Conservation (phyloP, 1,140 invertebrate species). For the Brachionus manjavacas region DNA sequence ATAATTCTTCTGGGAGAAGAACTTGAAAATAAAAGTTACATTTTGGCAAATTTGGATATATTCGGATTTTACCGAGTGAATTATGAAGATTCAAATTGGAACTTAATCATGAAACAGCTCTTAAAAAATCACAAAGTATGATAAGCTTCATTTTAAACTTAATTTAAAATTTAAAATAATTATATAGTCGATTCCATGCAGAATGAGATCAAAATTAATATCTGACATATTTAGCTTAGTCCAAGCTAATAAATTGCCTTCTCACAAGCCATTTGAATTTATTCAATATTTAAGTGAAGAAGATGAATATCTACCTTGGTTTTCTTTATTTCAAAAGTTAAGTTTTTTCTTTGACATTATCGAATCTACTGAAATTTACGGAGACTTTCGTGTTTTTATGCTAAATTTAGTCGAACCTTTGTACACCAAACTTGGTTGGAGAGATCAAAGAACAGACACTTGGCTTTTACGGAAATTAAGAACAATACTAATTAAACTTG, state of each 20-base stretch:
- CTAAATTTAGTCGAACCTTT: not conserved
- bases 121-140: conserved; percentile 9
- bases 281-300: conserved; percentile 57
- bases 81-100: conserved; percentile 43
- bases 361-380: conserved; percentile 15
- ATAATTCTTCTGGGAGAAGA: not conserved
- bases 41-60: conserved; percentile 80
- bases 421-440: not conserved
- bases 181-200: conserved; percentile 6
- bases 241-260: not conserved
- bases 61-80: conserved; percentile 82
- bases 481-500: not conserved
- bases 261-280: conserved; percentile 50
- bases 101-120: conserved; percentile 34
- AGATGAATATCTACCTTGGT: conserved; percentile 57
- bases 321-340: not conserved
- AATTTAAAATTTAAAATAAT: too few relatives aligned
- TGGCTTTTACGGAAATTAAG: not conserved
- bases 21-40: conserved; percentile 59
- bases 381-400: not conserved
- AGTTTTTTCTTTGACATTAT: conserved; percentile 8
- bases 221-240: conserved; percentile 34
- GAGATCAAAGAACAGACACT: not conserved
- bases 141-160: too few relatives aligned
- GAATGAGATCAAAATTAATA: conserved; percentile 41